These are phyloP conservation scores for Sebastiscus tertius DNA, from an alignment of 2,797 vertebrate species.

Conservation along the genomic window DNA sequence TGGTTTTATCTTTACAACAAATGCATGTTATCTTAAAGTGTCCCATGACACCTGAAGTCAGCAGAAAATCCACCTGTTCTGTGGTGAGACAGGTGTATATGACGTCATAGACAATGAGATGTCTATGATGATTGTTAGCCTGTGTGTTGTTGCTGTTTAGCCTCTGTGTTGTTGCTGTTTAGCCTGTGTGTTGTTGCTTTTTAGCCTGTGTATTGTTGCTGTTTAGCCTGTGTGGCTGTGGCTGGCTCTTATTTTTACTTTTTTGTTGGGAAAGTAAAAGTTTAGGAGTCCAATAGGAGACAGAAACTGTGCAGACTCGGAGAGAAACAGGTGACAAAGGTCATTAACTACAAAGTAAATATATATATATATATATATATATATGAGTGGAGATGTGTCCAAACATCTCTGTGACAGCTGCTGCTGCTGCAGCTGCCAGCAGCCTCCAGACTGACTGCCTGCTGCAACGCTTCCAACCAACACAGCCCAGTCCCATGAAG, in stretches of 20 bases:
- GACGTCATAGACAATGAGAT: neutral
- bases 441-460: neutral
- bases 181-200: no score
- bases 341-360: neutral
- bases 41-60: neutral
- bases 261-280: neutral
- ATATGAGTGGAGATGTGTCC: neutral
- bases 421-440: neutral
- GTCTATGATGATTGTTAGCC: neutral
- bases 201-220: no score
- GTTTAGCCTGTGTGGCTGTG: neutral
- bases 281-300: neutral
- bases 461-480: neutral
- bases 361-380: neutral
- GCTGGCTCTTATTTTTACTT: neutral
- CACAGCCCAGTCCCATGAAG: neutral
- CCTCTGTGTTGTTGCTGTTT: no score
- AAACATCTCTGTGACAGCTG: constrained; percentile 29
- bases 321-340: neutral
- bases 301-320: neutral
- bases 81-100: neutral
- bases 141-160: no score
- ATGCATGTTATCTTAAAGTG: neutral
- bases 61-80: neutral
- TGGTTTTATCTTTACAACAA: neutral